A percentile compares a stretch with the other conserved stretches of the same genome.
Evolutionary conservation across 2,113 vertebrate species (phyloP).

Genomic region (Onychostruthus taczanowskii): DNA sequence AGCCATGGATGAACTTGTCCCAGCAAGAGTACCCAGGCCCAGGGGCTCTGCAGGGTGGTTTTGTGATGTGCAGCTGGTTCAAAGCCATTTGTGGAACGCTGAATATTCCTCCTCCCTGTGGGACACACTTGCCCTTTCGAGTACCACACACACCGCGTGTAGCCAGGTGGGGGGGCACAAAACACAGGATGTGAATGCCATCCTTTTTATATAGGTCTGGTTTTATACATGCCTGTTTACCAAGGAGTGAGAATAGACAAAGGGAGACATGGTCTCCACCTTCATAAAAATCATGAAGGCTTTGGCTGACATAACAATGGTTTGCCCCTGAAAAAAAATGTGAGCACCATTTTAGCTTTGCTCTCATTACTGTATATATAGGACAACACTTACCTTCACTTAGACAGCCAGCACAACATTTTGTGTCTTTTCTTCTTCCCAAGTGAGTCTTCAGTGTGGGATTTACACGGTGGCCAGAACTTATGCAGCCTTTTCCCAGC

Average conservation of each 20-base stretch:
- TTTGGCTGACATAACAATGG: neutral
- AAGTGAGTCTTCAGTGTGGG: neutral
- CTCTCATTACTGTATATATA: neutral
- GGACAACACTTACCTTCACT: neutral
- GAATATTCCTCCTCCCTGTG: slow-evolving; percentile 55
- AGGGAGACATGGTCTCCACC: neutral
- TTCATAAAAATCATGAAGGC: neutral
- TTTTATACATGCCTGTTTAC: neutral
- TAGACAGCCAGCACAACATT: neutral
- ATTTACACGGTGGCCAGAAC: neutral
- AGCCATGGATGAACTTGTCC: slow-evolving; percentile 28
- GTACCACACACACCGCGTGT: neutral
- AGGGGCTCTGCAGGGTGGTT: slow-evolving; percentile 41
- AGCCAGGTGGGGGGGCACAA: neutral
- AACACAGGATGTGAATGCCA: neutral
- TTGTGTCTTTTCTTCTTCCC: neutral
- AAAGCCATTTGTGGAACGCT: slow-evolving; percentile 15
- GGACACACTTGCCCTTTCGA: slow-evolving; percentile 52
- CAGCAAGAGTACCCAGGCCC: slow-evolving; percentile 45
- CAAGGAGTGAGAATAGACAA: neutral
- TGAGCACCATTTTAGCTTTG: neutral
- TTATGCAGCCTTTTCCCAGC: neutral
- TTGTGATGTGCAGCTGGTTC: slow-evolving; percentile 49
- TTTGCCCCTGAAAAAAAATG: neutral
- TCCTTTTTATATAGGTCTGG: neutral